These are phyloP conservation scores for Myanophis thanlyinensis DNA, from an alignment of 2,113 vertebrate species.

Conservation along the genomic window DNA sequence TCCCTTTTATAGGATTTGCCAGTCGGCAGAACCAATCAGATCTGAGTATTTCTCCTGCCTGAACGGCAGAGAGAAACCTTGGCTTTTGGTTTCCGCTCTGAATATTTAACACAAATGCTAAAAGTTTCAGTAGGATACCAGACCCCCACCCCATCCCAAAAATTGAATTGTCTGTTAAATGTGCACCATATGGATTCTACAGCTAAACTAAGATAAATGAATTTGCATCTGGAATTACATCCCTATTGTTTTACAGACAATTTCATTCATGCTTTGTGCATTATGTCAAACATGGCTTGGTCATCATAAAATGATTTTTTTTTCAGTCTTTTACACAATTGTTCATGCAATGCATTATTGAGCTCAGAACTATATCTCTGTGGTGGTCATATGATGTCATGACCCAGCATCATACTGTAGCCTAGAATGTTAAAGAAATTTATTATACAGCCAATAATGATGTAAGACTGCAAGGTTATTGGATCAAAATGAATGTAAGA, in stretches of 20 bases:
- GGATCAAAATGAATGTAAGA: neutral
- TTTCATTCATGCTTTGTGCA: neutral
- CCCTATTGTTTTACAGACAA: neutral
- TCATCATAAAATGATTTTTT: neutral
- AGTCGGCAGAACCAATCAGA: too few species aligned
- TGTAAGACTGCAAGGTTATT: neutral
- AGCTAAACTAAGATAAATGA: neutral
- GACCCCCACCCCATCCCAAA: neutral
- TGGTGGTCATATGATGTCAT: neutral
- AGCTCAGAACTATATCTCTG: neutral
- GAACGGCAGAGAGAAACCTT: too few species aligned
- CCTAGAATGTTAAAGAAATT: neutral
- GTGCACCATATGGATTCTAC: neutral
- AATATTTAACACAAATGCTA: too few species aligned
- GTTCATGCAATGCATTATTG: neutral
- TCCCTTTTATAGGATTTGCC: too few species aligned
- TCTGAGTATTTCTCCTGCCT: too few species aligned
- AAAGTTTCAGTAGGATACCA: neutral
- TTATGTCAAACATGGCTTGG: neutral
- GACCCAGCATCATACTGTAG: neutral
- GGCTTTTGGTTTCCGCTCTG: too few species aligned
- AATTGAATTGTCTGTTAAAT: neutral
- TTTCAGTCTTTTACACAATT: neutral
- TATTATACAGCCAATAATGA: neutral
- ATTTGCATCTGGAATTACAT: neutral